These are phyloP conservation scores for Drosophila auraria DNA, from an alignment of 1,140 invertebrate species.

Conservation along the genomic window DNA sequence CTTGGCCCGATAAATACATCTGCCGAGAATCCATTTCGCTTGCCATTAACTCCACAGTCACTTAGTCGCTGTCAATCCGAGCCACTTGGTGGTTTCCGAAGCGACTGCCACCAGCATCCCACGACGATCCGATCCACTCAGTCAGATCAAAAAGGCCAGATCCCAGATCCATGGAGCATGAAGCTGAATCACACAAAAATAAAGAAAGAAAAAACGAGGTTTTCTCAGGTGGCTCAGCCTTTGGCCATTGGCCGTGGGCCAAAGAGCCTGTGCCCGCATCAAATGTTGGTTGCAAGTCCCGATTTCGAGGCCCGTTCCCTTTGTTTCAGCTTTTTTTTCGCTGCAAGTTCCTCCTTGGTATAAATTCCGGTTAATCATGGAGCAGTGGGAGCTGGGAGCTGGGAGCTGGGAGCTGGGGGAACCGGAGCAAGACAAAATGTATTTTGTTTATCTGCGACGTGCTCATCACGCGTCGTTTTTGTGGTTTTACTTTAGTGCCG, in stretches of 20 bases:
- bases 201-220: not conserved
- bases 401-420: not conserved
- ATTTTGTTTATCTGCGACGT: conserved; percentile 81
- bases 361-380: conserved; percentile 48
- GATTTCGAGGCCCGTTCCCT: conserved; percentile 9
- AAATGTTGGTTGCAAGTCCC: conserved; percentile 13
- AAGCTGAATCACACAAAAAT: conserved; percentile 5
- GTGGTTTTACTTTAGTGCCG: conserved; percentile 77
- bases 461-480: conserved; percentile 80
- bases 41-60: conserved; percentile 54
- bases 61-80: conserved; percentile 56
- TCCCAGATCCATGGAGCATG: conserved; percentile 2
- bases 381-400: conserved; percentile 7
- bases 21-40: conserved; percentile 45
- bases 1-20: conserved; percentile 32
- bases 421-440: conserved; percentile 33
- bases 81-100: conserved; percentile 9
- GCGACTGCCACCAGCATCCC: conserved; percentile 19
- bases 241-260: not conserved
- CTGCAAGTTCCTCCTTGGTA: conserved; percentile 5
- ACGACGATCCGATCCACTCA: not conserved
- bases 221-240: conserved; percentile 12
- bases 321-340: conserved; percentile 14
- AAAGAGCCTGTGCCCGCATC: conserved; percentile 19
- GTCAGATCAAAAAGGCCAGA: conserved; percentile 17